A percentile compares a stretch with the other conserved stretches of the same genome.
Conservation (phyloP, 2,113 vertebrate genomes). For the Xenopus borealis region DNA sequence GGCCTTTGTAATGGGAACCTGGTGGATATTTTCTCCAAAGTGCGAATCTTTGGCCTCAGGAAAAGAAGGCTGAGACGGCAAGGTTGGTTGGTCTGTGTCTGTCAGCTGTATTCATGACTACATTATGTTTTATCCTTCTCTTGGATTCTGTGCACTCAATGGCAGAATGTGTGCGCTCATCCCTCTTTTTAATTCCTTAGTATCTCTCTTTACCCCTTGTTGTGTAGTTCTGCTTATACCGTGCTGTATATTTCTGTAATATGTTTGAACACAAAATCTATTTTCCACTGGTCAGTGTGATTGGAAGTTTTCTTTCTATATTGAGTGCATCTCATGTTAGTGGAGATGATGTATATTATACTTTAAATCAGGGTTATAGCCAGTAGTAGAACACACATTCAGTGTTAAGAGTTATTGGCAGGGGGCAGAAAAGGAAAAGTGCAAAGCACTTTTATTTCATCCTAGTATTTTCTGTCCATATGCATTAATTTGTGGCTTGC, state of each 20-base stretch:
- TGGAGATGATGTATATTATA: no score
- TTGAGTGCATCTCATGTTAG: no score
- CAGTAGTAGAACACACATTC: no score
- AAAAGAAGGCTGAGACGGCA: constrained; percentile 95
- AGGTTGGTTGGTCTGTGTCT: constrained; percentile 70
- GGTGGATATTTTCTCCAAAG: constrained; percentile 99
- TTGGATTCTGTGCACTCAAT: background rate
- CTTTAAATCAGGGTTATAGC: no score
- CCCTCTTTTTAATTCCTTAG: background rate
- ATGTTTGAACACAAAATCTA: background rate
- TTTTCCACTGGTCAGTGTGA: background rate
- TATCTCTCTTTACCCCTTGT: background rate
- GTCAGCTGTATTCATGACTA: constrained; percentile 18
- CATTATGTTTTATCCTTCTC: constrained; percentile 9
- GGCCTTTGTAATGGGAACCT: constrained; percentile 95
- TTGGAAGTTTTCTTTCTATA: no score
- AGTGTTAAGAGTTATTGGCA: no score
- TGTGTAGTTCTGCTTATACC: background rate
- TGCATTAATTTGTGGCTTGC: no score
- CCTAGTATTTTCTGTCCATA: no score
- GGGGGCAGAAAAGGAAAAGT: no score
- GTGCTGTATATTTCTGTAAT: background rate
- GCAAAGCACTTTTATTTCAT: no score
- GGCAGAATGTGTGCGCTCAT: constrained; percentile 1
- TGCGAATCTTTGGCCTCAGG: constrained; percentile 98